phyloP scores from a whole-genome alignment of 2,888 invertebrate species.

The Spialia ferax region DNA sequence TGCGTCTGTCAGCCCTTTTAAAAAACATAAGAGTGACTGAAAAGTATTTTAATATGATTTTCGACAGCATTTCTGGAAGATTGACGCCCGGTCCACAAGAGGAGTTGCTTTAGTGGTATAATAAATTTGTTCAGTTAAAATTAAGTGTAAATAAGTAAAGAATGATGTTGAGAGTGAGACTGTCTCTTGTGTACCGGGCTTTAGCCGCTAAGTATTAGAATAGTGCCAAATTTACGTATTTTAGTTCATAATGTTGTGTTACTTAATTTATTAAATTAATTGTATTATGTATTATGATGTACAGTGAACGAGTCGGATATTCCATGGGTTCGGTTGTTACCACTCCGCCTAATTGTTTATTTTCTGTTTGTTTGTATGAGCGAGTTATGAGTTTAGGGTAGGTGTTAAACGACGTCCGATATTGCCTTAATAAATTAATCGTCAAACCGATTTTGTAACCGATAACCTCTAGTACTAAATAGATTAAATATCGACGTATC shows the following conservation, averaged over 20 bases:
- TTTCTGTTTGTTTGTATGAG: conserved; percentile 42
- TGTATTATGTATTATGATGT: conserved; percentile 48
- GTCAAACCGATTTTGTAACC: not conserved
- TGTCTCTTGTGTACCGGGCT: not conserved
- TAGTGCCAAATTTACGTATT: conserved; percentile 79
- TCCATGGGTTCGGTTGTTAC: conserved; percentile 63
- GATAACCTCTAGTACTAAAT: conserved; percentile 7
- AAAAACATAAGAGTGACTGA: conserved; percentile 4
- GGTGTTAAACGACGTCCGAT: conserved; percentile 49
- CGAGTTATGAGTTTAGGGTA: conserved; percentile 19
- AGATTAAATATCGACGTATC: not conserved
- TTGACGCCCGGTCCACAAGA: conserved; percentile 40
- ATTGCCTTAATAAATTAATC: conserved; percentile 44
- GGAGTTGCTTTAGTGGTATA: not conserved
- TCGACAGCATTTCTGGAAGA: conserved; percentile 51
- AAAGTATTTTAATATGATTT: conserved; percentile 12
- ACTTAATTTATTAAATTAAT: conserved; percentile 78
- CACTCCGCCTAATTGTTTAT: conserved; percentile 71
- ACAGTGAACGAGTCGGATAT: conserved; percentile 48
- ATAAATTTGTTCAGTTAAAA: no score
- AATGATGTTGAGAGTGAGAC: not conserved
- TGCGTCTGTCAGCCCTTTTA: no score
- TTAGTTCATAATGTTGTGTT: conserved; percentile 62
- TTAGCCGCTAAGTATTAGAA: conserved; percentile 65
- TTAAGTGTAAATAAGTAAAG: not conserved